Evolutionary conservation across 2,888 invertebrate species (phyloP), one percentile per base, ranked within the genome.

Genomic region (Linnaemya tessellans): DNA sequence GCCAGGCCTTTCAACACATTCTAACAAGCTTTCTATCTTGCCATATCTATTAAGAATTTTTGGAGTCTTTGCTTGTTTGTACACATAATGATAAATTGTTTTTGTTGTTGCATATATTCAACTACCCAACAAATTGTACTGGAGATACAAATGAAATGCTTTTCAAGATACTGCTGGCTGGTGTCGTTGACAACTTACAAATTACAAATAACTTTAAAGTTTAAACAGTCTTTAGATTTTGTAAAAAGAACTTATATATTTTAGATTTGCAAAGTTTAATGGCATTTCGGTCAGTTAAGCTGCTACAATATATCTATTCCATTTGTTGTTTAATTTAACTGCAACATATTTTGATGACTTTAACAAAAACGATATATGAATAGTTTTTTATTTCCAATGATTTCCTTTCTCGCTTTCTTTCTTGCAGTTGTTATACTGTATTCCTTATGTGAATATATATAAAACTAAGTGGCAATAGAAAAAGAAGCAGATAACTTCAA

Each of bases 301-400:
- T 80, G 41, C 35, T 25, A 20, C 43, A 22, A 62, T 62, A 41
- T 46, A 30, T 56, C n/a, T n/a, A n/a, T n/a, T n/a, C n/a, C n/a
- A 4, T 22, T 43, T 7, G 20, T 46, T 70, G 25, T 49, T 62
- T 79, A 64, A 79, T 79, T 79, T 70, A 64, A 60, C 82, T 85
- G 82, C 85, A 85, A 56, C 79, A 85, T 49, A 60, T 85, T 79
- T 82, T 85, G 82, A 82, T 80, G 82, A 85, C 82, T 79, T 65
- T 65, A 71, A 82, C 82, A 85, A 70, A 79, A 80, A 49, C 30
- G 49, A 15, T 38, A 46, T 56, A 64, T 15, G 22, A 3, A 30
- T 1, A 18, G 15, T 18, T 73, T 60, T 41, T 73, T 62, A 25
- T 41, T 49, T 78, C 22, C 18, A 77, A n/a, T n/a, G n/a, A n/a